A percentile compares a stretch with the other conserved stretches of the same genome.
phyloP scores from a whole-genome alignment of 2,113 vertebrate species.

The Muntiacus muntjak region DNA sequence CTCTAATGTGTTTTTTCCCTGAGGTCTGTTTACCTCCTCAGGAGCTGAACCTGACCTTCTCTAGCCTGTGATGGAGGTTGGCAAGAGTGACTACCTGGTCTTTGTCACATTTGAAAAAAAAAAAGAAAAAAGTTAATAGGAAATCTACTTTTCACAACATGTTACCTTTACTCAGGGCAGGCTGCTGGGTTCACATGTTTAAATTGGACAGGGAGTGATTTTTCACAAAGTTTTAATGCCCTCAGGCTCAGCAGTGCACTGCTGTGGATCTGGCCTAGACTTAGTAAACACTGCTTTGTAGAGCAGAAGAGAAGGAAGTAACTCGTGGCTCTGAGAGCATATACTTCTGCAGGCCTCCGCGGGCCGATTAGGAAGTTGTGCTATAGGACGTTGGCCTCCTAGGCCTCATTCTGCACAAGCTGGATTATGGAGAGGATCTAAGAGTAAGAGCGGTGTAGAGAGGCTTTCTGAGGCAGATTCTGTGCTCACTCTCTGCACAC shows the following conservation, averaged over 20 bases:
- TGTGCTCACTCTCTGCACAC: slow-evolving; percentile 14
- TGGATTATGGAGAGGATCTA: background rate
- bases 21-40: slow-evolving; percentile 67
- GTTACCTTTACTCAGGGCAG: slow-evolving; percentile 35
- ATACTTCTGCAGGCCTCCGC: background rate
- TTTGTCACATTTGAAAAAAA: slow-evolving; percentile 44
- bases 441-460: slow-evolving; percentile 19
- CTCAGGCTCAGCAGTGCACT: slow-evolving; percentile 58
- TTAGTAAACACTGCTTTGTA: slow-evolving; percentile 52
- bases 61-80: slow-evolving; percentile 47
- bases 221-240: slow-evolving; percentile 64
- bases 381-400: background rate
- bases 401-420: background rate
- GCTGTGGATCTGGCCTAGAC: slow-evolving; percentile 50
- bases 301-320: background rate
- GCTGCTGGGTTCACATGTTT: slow-evolving; percentile 61
- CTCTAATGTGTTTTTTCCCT: slow-evolving; percentile 69
- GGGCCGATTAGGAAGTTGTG: background rate
- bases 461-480: rapidly evolving
- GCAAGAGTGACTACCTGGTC: background rate
- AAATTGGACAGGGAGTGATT: background rate
- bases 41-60: slow-evolving; percentile 58
- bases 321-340: background rate
- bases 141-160: slow-evolving; percentile 56
- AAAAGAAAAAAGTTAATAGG: slow-evolving; percentile 35